Base-by-base conservation (phyloP, 2,888 invertebrate species). In the Bhutanitis thaidina region DNA sequence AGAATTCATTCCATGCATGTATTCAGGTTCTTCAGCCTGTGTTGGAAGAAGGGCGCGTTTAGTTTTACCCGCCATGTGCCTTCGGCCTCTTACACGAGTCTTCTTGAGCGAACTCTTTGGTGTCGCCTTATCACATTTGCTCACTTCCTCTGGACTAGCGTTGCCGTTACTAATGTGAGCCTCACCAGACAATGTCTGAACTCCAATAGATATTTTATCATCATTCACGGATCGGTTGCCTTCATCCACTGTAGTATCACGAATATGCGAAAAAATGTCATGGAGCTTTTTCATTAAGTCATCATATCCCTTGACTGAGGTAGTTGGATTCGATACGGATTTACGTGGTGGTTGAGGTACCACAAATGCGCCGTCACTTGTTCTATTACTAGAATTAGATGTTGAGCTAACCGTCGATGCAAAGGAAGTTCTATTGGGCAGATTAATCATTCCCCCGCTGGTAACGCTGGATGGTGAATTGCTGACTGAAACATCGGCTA, bases 31-130 rank as follows among this genome's bases (percentile, higher is more conserved):
- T 53, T 90, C 90, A 0, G 68, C 67, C 46, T 89, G 90, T 0
- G 87, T 83, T 0, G 90, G 89, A 14, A 90, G 56, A 15, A 89
- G 60, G 0, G 87, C 83, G 1, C 88, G 72, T 57, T 90, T 90
- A 1, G 86, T 85, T 62, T 89, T 90, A 4, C 79, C 77, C 0
- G 80, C 74, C 29, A 89, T 69, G 13, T 80, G 85, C 56, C 90
- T 70, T 16, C 90, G 70, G 40, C 90, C 87, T 38, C 90, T 85
- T 0, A 84, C 78, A 0, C 81, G 65, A 1, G 82, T 77, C 55
- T 88, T 87, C 56, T 90, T 91, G 27, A 90, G 71, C 0, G 89
- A 89, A 54, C 90, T 90, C 64, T 90, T 91, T 1, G 91, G 91
- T 0, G 91, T 91, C 0, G 69, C 69, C 15, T 80, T 77, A 49